Percentiles rank a stretch among this genome's conserved stretches.
phyloP scores from a whole-genome alignment of 2,797 vertebrate species.

The Ispidina picta region DNA sequence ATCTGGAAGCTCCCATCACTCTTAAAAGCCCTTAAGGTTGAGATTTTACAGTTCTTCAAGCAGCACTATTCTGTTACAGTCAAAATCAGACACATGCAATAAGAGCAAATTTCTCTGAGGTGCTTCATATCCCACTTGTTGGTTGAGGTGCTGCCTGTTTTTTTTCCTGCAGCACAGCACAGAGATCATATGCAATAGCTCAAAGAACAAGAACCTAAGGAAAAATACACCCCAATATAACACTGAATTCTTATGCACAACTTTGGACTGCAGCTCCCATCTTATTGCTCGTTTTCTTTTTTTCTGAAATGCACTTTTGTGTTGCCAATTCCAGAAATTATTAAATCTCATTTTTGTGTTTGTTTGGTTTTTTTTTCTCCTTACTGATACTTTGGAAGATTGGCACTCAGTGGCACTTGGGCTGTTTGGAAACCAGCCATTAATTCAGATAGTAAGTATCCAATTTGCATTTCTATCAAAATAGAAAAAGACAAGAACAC shows the following conservation, averaged over 20 bases:
- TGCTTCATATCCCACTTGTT: not conserved
- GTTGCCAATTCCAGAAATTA: not conserved
- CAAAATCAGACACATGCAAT: not conserved
- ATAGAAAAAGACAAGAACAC: not conserved
- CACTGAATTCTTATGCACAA: not conserved
- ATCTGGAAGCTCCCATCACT: not conserved
- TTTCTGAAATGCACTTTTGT: not conserved
- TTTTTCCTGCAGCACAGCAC: not conserved
- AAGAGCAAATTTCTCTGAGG: not conserved
- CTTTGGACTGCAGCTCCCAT: not conserved
- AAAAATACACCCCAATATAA: not conserved
- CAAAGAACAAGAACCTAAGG: not conserved
- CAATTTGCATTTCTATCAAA: constrained; percentile 55
- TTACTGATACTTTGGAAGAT: not conserved
- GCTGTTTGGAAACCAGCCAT: constrained; percentile 14
- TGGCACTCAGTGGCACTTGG: not conserved
- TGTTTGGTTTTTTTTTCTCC: not conserved
- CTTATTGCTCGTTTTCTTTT: not conserved
- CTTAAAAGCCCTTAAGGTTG: not conserved
- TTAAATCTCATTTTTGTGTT: not conserved
- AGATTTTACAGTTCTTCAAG: not conserved
- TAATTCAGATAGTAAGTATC: constrained; percentile 17
- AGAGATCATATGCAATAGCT: not conserved
- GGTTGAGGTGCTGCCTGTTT: not conserved
- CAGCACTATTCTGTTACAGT: not conserved